phyloP scores from a whole-genome alignment of 64 coral and sea anemone species.

The Actinia tenebrosa region DNA sequence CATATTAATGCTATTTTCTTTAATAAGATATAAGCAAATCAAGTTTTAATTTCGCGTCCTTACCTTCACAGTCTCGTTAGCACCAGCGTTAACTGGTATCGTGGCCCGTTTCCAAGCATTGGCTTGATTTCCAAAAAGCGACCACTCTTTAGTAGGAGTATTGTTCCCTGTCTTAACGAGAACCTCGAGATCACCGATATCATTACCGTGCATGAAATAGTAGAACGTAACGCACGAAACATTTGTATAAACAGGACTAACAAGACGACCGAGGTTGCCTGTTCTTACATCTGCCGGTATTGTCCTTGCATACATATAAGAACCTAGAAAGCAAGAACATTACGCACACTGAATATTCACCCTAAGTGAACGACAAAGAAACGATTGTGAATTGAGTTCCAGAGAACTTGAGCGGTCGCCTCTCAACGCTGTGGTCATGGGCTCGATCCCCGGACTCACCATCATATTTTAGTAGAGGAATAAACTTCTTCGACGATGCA shows the following conservation, averaged over 20 bases:
- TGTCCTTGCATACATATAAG: background rate
- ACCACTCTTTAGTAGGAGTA: background rate
- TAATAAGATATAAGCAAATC: no score
- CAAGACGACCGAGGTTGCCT: constrained; percentile 1
- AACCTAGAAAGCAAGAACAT: background rate
- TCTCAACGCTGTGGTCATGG: no score
- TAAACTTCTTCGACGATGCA: no score
- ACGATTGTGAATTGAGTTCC: no score
- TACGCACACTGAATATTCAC: background rate
- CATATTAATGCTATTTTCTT: no score
- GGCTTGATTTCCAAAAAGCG: background rate
- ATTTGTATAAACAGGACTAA: background rate
- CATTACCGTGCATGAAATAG: background rate
- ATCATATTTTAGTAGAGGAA: no score
- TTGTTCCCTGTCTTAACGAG: background rate
- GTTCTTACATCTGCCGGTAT: background rate
- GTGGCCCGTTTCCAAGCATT: background rate
- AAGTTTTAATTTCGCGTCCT: no score
- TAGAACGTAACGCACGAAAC: background rate
- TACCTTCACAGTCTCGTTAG: background rate
- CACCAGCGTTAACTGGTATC: background rate
- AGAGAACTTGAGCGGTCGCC: no score
- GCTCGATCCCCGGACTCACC: no score
- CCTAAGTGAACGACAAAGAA: background rate
- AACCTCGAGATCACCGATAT: background rate